Evolutionary conservation across 2,797 vertebrate genomes (phyloP).

Genomic region (Rhabdomys pumilio): DNA sequence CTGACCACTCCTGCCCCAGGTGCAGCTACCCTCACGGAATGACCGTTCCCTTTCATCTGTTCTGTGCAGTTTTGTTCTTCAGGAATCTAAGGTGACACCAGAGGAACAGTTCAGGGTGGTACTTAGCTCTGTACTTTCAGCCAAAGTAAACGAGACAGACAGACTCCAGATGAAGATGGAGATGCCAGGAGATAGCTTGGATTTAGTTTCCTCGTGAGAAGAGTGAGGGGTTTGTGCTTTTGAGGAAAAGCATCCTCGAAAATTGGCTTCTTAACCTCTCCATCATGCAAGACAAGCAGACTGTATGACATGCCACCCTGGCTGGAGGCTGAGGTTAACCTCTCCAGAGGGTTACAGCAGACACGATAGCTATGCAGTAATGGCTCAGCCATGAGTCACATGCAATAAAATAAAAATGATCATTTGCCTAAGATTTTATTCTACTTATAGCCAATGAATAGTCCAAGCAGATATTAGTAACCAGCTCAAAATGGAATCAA

Average conservation of each 20-base stretch:
- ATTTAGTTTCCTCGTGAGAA: not conserved
- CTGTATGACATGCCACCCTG: not conserved
- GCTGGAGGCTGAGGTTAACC: not conserved
- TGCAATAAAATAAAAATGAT: not conserved
- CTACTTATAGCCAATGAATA: not conserved
- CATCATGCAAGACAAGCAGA: not conserved
- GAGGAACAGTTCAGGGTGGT: not conserved
- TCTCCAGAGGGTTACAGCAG: not conserved
- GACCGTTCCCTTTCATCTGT: not conserved
- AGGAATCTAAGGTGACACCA: not conserved
- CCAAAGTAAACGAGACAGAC: not conserved
- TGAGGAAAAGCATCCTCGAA: not conserved
- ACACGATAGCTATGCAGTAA: not conserved
- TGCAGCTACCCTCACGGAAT: too few species aligned
- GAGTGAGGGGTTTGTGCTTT: not conserved
- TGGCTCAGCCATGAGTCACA: not conserved
- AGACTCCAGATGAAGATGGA: not conserved
- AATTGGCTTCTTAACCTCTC: not conserved
- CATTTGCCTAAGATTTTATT: not conserved
- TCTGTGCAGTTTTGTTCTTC: not conserved
- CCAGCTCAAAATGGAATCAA: constrained; percentile 13
- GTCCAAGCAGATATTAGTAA: not conserved
- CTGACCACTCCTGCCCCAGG: not conserved
- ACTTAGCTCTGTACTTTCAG: not conserved
- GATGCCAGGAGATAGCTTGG: not conserved